Conservation (phyloP, 2,113 vertebrate genomes). For the Rhegmatorhina hoffmannsi region DNA sequence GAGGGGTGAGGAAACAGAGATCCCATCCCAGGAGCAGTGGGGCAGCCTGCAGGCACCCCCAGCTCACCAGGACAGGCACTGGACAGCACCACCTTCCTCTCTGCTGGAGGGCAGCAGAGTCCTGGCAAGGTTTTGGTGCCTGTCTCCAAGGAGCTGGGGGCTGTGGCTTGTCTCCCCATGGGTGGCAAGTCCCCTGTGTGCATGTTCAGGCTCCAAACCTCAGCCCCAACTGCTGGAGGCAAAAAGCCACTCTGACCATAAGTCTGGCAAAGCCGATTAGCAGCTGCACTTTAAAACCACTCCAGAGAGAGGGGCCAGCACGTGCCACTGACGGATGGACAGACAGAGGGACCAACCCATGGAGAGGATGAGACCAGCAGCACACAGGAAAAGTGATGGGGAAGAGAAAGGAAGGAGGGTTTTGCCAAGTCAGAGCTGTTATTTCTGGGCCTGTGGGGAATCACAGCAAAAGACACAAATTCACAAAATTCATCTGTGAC, state of each 20-base stretch:
- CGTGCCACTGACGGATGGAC: fast-evolving
- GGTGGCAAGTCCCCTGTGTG: not conserved
- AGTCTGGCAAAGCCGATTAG: conserved; percentile 92
- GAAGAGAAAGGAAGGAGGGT: not conserved
- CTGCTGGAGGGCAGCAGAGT: fast-evolving
- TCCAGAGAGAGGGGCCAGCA: not conserved
- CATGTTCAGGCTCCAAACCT: not conserved
- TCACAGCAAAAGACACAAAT: not conserved
- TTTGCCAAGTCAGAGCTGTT: not conserved
- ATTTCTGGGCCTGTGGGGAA: not conserved
- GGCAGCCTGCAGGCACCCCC: not conserved
- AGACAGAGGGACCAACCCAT: not conserved
- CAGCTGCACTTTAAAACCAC: conserved; percentile 85
- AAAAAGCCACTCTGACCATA: conserved; percentile 85
- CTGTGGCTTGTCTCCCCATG: fast-evolving
- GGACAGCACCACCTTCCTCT: not conserved
- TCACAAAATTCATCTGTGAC: not conserved
- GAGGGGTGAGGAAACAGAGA: not conserved
- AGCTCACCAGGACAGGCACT: not conserved
- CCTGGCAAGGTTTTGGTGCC: not conserved
- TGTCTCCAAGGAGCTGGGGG: fast-evolving
- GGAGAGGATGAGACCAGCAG: not conserved
- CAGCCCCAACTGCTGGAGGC: conserved; percentile 70
- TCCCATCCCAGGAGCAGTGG: not conserved
- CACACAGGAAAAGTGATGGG: not conserved